Conservation (phyloP, 2,113 vertebrate genomes). For the Oreocharis arfaki region DNA sequence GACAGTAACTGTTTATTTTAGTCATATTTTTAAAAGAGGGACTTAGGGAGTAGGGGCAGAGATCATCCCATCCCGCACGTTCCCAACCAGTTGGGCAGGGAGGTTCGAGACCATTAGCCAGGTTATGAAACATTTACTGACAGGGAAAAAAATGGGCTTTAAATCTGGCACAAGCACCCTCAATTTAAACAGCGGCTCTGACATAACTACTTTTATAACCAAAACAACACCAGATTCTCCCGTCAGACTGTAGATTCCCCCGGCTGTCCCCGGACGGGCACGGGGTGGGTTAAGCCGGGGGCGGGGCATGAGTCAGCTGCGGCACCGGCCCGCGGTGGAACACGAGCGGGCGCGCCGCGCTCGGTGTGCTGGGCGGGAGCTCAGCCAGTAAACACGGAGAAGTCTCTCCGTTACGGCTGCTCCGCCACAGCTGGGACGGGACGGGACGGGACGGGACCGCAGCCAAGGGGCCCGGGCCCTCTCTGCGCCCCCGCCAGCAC, state of each 20-base stretch:
- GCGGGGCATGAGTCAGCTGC: background rate
- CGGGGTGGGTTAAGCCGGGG: background rate
- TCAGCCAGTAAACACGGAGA: rapidly evolving
- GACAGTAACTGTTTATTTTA: background rate
- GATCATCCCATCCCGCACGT: background rate
- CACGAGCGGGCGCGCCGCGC: background rate
- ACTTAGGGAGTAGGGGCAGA: background rate
- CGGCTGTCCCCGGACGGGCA: background rate
- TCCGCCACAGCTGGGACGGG: too few species aligned
- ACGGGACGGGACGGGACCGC: background rate
- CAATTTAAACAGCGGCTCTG: background rate
- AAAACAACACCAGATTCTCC: background rate
- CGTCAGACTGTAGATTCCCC: too few species aligned
- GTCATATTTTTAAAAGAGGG: background rate
- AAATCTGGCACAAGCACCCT: background rate
- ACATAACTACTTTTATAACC: background rate
- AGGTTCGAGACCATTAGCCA: background rate
- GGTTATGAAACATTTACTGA: background rate
- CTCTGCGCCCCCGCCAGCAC: too few species aligned
- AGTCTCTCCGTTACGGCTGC: rapidly evolving
- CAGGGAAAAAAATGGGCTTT: background rate
- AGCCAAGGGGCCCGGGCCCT: background rate
- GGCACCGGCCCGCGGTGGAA: too few species aligned
- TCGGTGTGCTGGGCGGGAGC: rapidly evolving
- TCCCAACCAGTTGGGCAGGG: background rate